Evolutionary conservation across 2,113 vertebrate genomes (phyloP), one percentile per base, ranked within the genome.

Genomic region (Neotoma lepida): DNA sequence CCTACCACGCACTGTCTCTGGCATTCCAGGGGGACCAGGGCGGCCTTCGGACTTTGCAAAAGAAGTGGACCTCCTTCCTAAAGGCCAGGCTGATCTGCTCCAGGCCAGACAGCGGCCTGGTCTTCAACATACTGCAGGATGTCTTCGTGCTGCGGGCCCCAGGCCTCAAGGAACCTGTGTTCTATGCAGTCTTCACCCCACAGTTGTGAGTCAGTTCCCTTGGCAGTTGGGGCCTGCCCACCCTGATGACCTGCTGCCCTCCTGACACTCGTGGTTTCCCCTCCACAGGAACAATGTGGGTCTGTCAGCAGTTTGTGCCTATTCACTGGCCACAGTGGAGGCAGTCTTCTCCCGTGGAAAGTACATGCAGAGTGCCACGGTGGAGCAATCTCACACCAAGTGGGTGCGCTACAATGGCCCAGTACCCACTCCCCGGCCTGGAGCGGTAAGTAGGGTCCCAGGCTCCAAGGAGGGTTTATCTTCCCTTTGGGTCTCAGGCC

Each of bases 1-100:
- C 41, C 10, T n/a, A 3, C 56, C 41, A 2, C 0, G 0, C 41
- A 5, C 3, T 5, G 0, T 94, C 51, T 63, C 85, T 92, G 74
- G n/a, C 78, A 14, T 66, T 78, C 56, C 61, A 99, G 99, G 99
- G 99, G 0, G 99, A 99, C 97, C 98, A 99, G 88, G 99, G 99
- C 0, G 99, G 99, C 54, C 98, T 99, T 96, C 98, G 99, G 95
- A 99, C 98, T 18, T 97, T 99, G 84, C 99, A 99, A 97, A 99
- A 99, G 97, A 99, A 99, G 96, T 99, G 99, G 99, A 99, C 99
- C 0, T 99, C 99, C 9, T 99, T 99, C 97, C 98, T 99, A 88
- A 99, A 99, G 97, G 99, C 99, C 91, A 98, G 99, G 92, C 98
- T 99, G 96, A 98, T 99, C 89, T 99, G 99, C 96, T 99, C 99